These are phyloP conservation scores for Dendrophyllia cribrosa DNA, from an alignment of 64 coral and sea anemone species.

Conservation along the genomic window DNA sequence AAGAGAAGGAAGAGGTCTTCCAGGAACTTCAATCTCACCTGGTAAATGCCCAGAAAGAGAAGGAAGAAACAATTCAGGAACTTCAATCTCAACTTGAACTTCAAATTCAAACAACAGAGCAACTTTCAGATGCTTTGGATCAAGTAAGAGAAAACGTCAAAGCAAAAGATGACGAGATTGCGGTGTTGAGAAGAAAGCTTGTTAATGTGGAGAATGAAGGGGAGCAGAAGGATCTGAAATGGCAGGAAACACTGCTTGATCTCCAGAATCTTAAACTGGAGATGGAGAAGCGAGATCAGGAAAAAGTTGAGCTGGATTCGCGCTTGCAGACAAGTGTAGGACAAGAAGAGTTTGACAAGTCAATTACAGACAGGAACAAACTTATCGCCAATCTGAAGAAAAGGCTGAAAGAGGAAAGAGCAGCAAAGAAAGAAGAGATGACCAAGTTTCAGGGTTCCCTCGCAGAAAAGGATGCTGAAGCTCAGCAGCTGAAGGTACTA, in stretches of 20 bases:
- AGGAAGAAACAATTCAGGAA: background rate
- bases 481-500: constrained; percentile 15
- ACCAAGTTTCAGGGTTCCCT: constrained; percentile 32
- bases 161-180: constrained; percentile 41
- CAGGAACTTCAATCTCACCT: constrained; percentile 1
- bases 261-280: constrained; percentile 63
- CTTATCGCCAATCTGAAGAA: constrained; percentile 64
- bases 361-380: constrained; percentile 60
- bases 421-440: constrained; percentile 60
- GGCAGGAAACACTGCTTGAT: constrained; percentile 44
- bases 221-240: constrained; percentile 49
- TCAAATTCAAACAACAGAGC: constrained; percentile 31
- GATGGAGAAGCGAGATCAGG: constrained; percentile 57
- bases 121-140: constrained; percentile 40
- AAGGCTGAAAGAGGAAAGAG: constrained; percentile 68
- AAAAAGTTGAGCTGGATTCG: constrained; percentile 65
- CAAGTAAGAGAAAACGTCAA: constrained; percentile 11
- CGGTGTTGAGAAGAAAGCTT: constrained; percentile 16
- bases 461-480: constrained; percentile 49
- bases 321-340: constrained; percentile 55
- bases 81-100: constrained; percentile 30
- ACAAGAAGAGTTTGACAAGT: constrained; percentile 61
- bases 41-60: background rate
- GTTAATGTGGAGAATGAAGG: constrained; percentile 19
- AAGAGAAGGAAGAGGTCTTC: constrained; percentile 7